A percentile compares a stretch with the other conserved stretches of the same genome.
Conservation (phyloP, 1,140 invertebrate species). For the Eriocheir sinensis region DNA sequence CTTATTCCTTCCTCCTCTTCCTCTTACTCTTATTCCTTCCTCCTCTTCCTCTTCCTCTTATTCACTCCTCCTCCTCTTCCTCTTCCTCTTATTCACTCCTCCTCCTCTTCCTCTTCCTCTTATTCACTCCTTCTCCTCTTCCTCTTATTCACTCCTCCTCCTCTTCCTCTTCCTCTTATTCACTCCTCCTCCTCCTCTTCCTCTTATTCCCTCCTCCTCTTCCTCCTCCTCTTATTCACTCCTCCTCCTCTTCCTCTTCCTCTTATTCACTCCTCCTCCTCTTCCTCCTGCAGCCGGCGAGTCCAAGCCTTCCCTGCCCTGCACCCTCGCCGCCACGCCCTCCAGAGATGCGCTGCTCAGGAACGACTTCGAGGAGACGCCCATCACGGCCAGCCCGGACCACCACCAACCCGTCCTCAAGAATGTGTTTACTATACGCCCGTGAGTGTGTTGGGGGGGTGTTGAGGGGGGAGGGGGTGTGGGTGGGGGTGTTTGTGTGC, state of each 20-base stretch:
- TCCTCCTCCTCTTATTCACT: background rate
- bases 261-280: background rate
- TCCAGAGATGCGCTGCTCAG: slow-evolving; percentile 30
- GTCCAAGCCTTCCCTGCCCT: slow-evolving; percentile 29
- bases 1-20: no score
- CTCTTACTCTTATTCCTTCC: no score
- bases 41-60: no score
- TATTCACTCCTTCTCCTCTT: no score
- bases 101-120: no score
- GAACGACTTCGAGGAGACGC: slow-evolving; percentile 49
- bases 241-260: background rate
- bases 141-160: no score
- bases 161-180: no score
- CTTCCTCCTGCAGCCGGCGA: background rate
- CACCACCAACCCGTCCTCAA: slow-evolving; percentile 63
- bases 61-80: no score
- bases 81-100: no score
- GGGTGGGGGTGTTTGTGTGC: background rate
- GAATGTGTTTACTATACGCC: slow-evolving; percentile 66
- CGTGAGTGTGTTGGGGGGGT: slow-evolving; percentile 33
- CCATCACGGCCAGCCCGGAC: slow-evolving; percentile 40
- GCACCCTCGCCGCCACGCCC: slow-evolving; percentile 56
- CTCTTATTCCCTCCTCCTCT: no score
- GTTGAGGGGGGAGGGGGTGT: no score
- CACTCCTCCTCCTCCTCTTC: no score